phyloP scores from a whole-genome alignment of 2,113 vertebrate genomes.

The Rhinolophus sinicus region DNA sequence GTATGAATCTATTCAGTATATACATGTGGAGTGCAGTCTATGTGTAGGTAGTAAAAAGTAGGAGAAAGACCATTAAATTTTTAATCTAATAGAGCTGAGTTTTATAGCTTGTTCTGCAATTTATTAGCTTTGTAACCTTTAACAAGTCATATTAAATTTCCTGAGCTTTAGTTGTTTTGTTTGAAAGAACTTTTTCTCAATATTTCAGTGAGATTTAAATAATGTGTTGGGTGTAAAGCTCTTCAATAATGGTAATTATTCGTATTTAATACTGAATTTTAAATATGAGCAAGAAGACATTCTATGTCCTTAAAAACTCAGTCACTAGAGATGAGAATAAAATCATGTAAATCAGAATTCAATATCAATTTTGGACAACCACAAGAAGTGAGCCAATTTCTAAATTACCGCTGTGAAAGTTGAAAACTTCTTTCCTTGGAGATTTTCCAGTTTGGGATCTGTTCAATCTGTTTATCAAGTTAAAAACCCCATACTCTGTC shows the following conservation, averaged over 20 bases:
- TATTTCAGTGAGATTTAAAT: not conserved
- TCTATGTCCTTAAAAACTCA: not conserved
- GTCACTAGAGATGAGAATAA: not conserved
- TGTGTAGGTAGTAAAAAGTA: not conserved
- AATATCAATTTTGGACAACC: not conserved
- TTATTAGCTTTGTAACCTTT: not conserved
- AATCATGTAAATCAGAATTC: slow-evolving; percentile 7
- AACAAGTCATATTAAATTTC: not conserved
- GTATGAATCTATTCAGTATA: not conserved
- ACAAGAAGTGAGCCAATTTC: not conserved
- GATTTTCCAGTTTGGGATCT: not conserved
- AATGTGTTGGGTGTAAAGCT: not conserved
- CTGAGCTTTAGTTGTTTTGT: not conserved
- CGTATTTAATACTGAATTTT: not conserved
- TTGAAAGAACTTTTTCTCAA: not conserved
- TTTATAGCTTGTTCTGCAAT: not conserved
- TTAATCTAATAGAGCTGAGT: not conserved
- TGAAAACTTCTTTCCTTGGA: not conserved
- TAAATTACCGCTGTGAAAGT: not conserved
- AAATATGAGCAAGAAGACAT: not conserved
- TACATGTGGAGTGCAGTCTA: not conserved
- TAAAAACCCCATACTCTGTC: not conserved
- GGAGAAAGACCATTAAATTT: not conserved
- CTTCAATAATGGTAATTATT: not conserved
- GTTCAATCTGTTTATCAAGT: not conserved